Conservation (phyloP, 2,797 vertebrate genomes). For the Urocyon cinereoargenteus region DNA sequence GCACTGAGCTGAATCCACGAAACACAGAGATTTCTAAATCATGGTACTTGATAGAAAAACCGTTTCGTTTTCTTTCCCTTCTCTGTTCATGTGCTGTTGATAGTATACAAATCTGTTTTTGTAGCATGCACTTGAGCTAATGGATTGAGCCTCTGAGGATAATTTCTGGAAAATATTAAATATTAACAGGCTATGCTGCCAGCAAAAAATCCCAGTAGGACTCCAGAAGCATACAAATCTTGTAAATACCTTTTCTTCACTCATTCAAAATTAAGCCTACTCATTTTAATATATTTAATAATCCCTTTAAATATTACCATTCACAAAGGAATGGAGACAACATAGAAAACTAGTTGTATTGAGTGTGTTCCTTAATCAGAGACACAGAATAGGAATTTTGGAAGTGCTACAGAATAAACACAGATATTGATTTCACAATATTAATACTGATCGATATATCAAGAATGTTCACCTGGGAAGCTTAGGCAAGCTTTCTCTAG, state of each 20-base stretch:
- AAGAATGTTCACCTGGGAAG: neutral
- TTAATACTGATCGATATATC: neutral
- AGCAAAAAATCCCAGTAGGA: constrained; percentile 40
- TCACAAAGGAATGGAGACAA: constrained; percentile 23
- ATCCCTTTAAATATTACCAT: constrained; percentile 37
- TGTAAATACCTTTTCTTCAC: constrained; percentile 44
- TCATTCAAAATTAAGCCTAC: constrained; percentile 57
- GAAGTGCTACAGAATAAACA: neutral
- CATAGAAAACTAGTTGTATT: neutral
- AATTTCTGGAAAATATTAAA: constrained; percentile 74
- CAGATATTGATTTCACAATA: constrained; percentile 31
- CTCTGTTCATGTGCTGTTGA: neutral
- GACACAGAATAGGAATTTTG: neutral
- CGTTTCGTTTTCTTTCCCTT: constrained; percentile 40
- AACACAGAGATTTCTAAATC: constrained; percentile 43
- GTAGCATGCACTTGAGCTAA: constrained; percentile 65
- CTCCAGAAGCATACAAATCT: constrained; percentile 53
- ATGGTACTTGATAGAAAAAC: neutral
- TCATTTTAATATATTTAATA: constrained; percentile 59
- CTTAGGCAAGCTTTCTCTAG: neutral
- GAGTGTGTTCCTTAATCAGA: constrained; percentile 9
- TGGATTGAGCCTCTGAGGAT: constrained; percentile 56
- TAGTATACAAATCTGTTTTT: constrained; percentile 60
- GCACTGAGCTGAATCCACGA: neutral
- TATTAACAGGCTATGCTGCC: constrained; percentile 62